A percentile compares a stretch with the other conserved stretches of the same genome.
Evolutionary conservation across 2,888 invertebrate species (phyloP).

Genomic region (Pollenia griseotomentosa): DNA sequence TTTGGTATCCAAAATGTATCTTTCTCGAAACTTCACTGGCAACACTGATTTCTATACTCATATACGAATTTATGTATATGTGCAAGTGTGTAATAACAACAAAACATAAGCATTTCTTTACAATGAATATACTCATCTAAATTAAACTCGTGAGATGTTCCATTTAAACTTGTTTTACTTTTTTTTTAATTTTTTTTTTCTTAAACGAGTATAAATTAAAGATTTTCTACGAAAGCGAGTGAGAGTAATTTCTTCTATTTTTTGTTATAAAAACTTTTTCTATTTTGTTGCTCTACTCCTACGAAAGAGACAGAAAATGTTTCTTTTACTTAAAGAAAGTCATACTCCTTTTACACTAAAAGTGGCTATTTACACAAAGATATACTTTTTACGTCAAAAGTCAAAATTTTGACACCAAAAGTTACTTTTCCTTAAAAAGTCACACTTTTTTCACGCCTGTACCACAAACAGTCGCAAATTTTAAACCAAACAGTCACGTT

Average conservation of each 20-base stretch:
- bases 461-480: no score
- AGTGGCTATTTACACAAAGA: no score
- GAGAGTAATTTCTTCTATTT: conserved; percentile 42
- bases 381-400: no score
- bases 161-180: conserved; percentile 20
- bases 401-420: no score
- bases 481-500: no score
- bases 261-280: conserved; percentile 1
- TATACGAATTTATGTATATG: not conserved
- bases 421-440: no score
- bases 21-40: no score
- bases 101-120: conserved; percentile 20
- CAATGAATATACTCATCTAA: conserved; percentile 41
- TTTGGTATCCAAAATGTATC: no score
- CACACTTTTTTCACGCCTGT: no score
- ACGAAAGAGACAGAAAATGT: not conserved
- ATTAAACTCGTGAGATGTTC: conserved; percentile 22
- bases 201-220: conserved; percentile 17
- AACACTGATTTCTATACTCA: not conserved
- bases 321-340: not conserved
- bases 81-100: conserved; percentile 22
- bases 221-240: conserved; percentile 21
- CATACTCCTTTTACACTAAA: no score
- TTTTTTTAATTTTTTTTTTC: not conserved
- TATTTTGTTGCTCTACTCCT: not conserved